phyloP scores from a whole-genome alignment of 2,888 invertebrate genomes.

The Agrotis clavis region DNA sequence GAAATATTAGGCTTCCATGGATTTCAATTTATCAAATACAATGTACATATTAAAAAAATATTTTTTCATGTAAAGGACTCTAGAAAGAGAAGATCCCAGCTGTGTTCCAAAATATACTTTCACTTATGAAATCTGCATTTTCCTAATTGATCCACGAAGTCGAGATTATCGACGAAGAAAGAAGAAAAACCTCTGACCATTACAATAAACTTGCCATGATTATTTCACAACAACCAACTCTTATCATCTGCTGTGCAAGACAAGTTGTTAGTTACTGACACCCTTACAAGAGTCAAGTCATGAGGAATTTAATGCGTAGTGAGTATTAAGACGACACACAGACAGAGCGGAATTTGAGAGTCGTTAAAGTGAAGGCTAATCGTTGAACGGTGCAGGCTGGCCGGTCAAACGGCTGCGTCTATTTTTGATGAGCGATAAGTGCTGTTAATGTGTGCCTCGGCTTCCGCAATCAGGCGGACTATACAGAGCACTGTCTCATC shows the following conservation, averaged over 20 bases:
- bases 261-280: background rate
- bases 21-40: background rate
- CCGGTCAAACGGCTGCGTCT: conserved; percentile 9
- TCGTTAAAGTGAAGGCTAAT: conserved; percentile 26
- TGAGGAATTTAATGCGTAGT: background rate
- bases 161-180: background rate
- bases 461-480: conserved; percentile 23
- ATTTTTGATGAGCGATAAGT: conserved; percentile 27
- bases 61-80: background rate
- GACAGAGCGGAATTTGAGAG: conserved; percentile 16
- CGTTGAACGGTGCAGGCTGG: conserved; percentile 11
- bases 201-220: background rate
- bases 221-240: background rate
- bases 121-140: background rate
- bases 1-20: conserved; percentile 9
- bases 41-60: no score
- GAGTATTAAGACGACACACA: background rate
- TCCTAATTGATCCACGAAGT: no score
- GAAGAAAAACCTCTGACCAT: background rate
- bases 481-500: conserved; percentile 1
- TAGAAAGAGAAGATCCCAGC: background rate
- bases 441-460: conserved; percentile 20
- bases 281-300: background rate
- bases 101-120: background rate
- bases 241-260: background rate